Percentiles rank a stretch among this genome's conserved stretches.
Evolutionary conservation across 2,113 vertebrate genomes (phyloP).

Genomic region (Cinclus cinclus): DNA sequence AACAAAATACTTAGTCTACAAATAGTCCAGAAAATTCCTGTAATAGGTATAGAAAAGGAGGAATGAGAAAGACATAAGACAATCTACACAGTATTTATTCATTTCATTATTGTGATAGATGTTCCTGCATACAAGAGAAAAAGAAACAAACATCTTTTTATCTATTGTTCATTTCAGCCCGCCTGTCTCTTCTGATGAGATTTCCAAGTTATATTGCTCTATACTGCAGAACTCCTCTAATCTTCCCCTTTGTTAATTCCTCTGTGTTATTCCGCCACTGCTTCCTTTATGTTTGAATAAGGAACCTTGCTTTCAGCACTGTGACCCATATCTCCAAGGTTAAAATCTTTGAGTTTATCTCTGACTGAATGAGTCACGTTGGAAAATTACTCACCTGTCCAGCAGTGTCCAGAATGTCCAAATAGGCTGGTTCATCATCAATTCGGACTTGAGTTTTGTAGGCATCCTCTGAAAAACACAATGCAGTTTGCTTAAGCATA

Average conservation of each 20-base stretch:
- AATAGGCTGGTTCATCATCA: constrained; percentile 74
- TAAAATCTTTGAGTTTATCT: neutral
- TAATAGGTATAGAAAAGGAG: neutral
- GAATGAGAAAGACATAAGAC: neutral
- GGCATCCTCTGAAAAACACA: constrained; percentile 76
- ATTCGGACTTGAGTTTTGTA: constrained; percentile 79
- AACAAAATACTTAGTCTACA: neutral
- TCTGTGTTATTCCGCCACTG: neutral
- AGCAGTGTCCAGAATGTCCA: constrained; percentile 79
- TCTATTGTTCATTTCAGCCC: neutral
- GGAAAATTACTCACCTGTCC: constrained; percentile 69
- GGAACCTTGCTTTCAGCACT: neutral
- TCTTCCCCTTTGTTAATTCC: neutral
- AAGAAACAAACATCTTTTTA: neutral
- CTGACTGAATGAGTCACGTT: neutral
- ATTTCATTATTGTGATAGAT: neutral
- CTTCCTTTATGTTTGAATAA: neutral
- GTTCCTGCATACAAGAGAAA: neutral
- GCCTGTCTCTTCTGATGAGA: neutral
- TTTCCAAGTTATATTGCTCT: neutral
- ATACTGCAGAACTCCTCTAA: neutral
- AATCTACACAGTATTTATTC: neutral
- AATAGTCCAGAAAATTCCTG: neutral
- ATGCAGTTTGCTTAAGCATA: neutral
- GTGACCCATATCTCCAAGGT: neutral